A percentile compares a stretch with the other conserved stretches of the same genome.
Conservation (phyloP, 2,797 vertebrate species). For the Holocentrus rufus region DNA sequence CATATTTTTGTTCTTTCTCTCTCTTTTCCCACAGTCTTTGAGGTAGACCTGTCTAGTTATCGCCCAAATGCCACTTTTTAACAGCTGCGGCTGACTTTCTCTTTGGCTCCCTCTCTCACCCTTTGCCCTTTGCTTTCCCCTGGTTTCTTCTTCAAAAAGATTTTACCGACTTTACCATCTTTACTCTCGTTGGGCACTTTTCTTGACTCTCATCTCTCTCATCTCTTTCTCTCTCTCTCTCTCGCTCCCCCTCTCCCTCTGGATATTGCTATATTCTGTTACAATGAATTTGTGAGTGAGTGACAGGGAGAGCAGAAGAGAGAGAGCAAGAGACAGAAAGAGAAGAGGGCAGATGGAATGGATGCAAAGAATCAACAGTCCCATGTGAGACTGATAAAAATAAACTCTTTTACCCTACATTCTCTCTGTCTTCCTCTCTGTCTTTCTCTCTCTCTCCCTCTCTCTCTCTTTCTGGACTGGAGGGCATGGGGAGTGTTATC, state of each 20-base stretch:
- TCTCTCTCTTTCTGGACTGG: conserved; percentile 59
- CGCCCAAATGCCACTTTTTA: conserved; percentile 21
- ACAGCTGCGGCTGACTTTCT: conserved; percentile 21
- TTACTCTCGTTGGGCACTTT: background rate
- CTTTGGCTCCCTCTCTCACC: background rate
- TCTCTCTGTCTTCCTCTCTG: conserved; percentile 60
- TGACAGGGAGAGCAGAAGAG: conserved; percentile 6
- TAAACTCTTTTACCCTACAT: conserved; percentile 86
- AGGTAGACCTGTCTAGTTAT: background rate
- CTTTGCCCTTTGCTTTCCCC: background rate
- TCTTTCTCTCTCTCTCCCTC: conserved; percentile 41
- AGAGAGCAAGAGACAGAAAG: conserved; percentile 24
- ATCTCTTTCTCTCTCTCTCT: background rate
- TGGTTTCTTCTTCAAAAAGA: background rate
- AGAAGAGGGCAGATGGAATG: conserved; percentile 69
- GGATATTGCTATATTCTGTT: conserved; percentile 27
- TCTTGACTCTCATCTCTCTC: background rate
- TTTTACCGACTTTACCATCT: background rate
- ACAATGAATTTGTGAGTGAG: conserved; percentile 36
- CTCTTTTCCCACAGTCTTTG: background rate
- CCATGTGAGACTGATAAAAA: conserved; percentile 85
- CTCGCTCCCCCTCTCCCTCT: background rate
- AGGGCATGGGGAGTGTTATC: conserved; percentile 69
- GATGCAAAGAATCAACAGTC: conserved; percentile 82
- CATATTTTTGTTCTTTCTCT: conserved; percentile 25